These are phyloP conservation scores for Beroe forskalii DNA, from an alignment of 37 sponge, comb jelly and placozoan genomes.

Conservation along the genomic window DNA sequence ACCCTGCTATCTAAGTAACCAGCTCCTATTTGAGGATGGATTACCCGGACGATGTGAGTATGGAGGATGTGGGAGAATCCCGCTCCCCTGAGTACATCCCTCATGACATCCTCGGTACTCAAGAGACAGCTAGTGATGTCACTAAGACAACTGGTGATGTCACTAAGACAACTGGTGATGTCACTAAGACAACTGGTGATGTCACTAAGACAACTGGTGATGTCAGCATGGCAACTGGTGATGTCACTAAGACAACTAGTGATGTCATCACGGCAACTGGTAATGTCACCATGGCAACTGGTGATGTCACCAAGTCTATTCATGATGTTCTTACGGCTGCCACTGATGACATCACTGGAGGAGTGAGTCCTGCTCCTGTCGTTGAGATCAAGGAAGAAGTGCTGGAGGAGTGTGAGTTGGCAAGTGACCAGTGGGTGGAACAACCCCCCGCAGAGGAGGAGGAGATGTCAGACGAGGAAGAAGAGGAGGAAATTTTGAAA, in stretches of 20 bases:
- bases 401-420: slow-evolving; percentile 27
- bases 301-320: not conserved
- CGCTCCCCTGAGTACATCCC: too few species aligned
- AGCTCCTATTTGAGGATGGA: not conserved
- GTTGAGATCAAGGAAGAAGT: slow-evolving; percentile 14
- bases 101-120: too few species aligned
- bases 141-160: too few species aligned
- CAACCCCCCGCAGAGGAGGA: not conserved
- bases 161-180: too few species aligned
- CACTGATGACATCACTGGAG: not conserved
- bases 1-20: not conserved
- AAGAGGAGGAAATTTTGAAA: not conserved
- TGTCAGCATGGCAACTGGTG: too few species aligned
- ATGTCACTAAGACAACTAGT: too few species aligned
- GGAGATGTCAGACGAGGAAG: not conserved
- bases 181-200: too few species aligned
- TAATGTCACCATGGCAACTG: not conserved
- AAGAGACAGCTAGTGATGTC: too few species aligned
- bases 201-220: too few species aligned
- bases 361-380: not conserved
- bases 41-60: not conserved
- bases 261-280: not conserved
- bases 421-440: not conserved
- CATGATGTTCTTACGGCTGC: not conserved
- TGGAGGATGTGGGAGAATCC: not conserved